Evolutionary conservation across 2,113 vertebrate species (phyloP).

Genomic region (Clupea harengus): DNA sequence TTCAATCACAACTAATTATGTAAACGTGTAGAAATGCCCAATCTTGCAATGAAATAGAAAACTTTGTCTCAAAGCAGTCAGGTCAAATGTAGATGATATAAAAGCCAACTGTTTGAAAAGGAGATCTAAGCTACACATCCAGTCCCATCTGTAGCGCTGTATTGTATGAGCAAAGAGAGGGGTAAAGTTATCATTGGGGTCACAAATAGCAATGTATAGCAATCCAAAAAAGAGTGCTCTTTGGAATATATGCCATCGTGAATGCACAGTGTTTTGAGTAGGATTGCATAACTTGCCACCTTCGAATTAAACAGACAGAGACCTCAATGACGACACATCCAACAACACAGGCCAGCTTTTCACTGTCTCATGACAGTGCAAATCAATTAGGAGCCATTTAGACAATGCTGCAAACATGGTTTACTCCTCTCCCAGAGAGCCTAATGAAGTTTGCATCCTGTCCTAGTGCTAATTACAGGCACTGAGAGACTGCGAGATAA

Average conservation of each 20-base stretch:
- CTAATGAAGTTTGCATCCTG: constrained; percentile 51
- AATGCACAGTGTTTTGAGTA: neutral
- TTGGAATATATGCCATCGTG: neutral
- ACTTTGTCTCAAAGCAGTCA: neutral
- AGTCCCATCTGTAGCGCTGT: too few species aligned
- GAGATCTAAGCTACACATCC: neutral
- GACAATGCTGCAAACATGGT: constrained; percentile 40
- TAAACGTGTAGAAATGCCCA: neutral
- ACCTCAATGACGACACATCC: neutral
- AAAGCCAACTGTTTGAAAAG: neutral
- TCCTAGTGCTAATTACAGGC: constrained; percentile 51
- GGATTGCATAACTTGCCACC: neutral
- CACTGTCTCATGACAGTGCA: constrained; percentile 34
- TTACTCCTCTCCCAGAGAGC: constrained; percentile 39
- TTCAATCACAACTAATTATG: neutral
- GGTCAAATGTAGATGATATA: neutral
- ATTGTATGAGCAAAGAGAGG: neutral
- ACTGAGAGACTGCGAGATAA: constrained; percentile 49
- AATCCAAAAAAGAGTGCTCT: neutral
- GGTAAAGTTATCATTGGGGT: neutral
- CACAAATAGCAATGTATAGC: neutral
- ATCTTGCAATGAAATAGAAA: neutral
- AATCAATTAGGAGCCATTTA: constrained; percentile 38
- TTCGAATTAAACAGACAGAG: neutral
- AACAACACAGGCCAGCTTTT: neutral